These are phyloP conservation scores for Phrynocephalus vlangalii DNA, from an alignment of 2,797 vertebrate species.

Conservation along the genomic window DNA sequence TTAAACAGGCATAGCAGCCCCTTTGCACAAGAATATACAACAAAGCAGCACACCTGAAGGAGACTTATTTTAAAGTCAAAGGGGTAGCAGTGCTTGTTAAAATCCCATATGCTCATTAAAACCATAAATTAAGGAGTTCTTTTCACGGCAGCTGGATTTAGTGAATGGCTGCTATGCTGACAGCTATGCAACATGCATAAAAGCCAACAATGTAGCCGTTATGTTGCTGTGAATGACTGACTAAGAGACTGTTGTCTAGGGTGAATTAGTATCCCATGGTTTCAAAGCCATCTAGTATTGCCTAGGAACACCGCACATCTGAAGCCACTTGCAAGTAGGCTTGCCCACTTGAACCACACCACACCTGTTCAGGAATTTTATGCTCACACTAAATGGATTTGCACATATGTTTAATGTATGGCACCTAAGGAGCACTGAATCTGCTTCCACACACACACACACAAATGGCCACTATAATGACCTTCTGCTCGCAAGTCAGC, in stretches of 20 bases:
- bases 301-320: not conserved
- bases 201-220: slow-evolving; percentile 6
- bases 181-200: slow-evolving; percentile 4
- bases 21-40: slow-evolving; percentile 9
- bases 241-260: not conserved
- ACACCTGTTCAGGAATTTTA: not conserved
- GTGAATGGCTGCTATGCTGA: slow-evolving; percentile 7
- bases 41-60: not conserved
- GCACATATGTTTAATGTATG: not conserved
- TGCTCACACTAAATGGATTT: not conserved
- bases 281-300: not conserved
- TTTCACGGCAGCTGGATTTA: slow-evolving; percentile 12
- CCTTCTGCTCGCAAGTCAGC: not conserved
- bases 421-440: not conserved
- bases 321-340: not conserved
- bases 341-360: not conserved
- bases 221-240: slow-evolving; percentile 14
- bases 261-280: not conserved
- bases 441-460: not conserved
- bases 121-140: slow-evolving; percentile 13
- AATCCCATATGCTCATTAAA: slow-evolving; percentile 20
- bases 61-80: slow-evolving; percentile 15
- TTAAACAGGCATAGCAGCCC: not conserved
- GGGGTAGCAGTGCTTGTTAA: slow-evolving; percentile 8
- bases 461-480: not conserved